Conservation (phyloP, 1,140 invertebrate genomes). For the Rhynchophorus ferrugineus region DNA sequence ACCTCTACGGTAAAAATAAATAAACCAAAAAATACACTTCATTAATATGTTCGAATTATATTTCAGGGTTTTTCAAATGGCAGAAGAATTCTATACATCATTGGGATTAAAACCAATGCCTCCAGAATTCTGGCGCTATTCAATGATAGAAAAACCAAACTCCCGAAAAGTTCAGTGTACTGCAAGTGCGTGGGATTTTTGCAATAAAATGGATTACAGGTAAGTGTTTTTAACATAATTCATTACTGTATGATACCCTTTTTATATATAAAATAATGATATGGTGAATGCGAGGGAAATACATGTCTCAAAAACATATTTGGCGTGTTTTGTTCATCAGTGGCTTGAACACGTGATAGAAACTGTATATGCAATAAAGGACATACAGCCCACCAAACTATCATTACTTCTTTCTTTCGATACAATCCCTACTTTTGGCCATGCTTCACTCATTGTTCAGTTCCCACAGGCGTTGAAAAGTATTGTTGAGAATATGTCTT, state of each 20-base stretch:
- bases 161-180: constrained; percentile 72
- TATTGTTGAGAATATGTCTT: too few relatives aligned
- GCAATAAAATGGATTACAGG: constrained; percentile 73
- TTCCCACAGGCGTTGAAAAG: too few relatives aligned
- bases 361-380: too few relatives aligned
- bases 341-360: too few relatives aligned
- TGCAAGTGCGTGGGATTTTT: constrained; percentile 85
- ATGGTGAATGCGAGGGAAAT: too few relatives aligned
- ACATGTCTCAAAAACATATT: too few relatives aligned
- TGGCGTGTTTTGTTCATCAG: too few relatives aligned
- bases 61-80: constrained; percentile 67
- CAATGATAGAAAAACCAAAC: constrained; percentile 63
- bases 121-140: constrained; percentile 72
- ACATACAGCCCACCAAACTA: too few relatives aligned
- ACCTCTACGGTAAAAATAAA: constrained; percentile 51
- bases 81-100: constrained; percentile 74
- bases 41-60: background rate
- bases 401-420: too few relatives aligned
- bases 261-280: too few relatives aligned
- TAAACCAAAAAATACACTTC: background rate
- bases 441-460: too few relatives aligned
- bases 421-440: too few relatives aligned
- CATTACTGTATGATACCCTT: constrained; percentile 3
- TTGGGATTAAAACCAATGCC: constrained; percentile 70
- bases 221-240: constrained; percentile 31